These are phyloP conservation scores for Metalampra italica DNA, from an alignment of 2,888 invertebrate genomes.

Conservation along the genomic window DNA sequence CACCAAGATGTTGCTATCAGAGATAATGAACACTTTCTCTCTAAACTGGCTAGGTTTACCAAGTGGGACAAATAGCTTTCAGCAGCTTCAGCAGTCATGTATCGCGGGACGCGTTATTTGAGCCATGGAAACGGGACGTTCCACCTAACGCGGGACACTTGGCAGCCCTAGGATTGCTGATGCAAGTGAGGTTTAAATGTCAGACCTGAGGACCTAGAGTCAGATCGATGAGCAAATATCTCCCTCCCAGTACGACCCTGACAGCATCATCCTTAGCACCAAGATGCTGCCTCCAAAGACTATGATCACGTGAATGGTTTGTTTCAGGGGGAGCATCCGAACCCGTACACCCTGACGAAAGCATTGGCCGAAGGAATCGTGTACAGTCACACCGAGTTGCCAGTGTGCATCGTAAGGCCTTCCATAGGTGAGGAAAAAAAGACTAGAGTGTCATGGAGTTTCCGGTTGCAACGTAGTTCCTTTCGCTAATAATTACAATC, in stretches of 20 bases:
- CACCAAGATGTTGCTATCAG: conserved; percentile 79
- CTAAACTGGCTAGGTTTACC: too few species aligned
- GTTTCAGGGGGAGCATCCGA: conserved; percentile 87
- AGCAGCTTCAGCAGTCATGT: too few species aligned
- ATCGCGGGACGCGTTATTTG: too few species aligned
- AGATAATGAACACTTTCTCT: conserved; percentile 79
- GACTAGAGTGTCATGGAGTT: too few species aligned
- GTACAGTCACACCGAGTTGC: conserved; percentile 84
- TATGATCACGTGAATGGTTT: not conserved
- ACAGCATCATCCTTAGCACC: conserved; percentile 71
- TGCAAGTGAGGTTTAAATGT: too few species aligned
- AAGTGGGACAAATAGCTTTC: too few species aligned
- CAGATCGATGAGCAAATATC: conserved; percentile 92
- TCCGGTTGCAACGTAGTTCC: too few species aligned
- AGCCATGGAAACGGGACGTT: too few species aligned
- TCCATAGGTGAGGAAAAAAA: conserved; percentile 92
- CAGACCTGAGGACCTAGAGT: too few species aligned
- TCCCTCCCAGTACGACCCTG: conserved; percentile 81
- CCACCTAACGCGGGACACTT: too few species aligned
- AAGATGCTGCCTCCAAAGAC: not conserved
- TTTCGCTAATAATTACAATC: not conserved
- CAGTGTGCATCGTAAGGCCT: conserved; percentile 94
- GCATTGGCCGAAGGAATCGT: conserved; percentile 94
- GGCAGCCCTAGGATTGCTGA: too few species aligned
- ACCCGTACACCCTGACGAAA: conserved; percentile 97